Evolutionary conservation across 2,888 invertebrate species (phyloP), one percentile per base, ranked within the genome.

Genomic region (Lordiphosa fenestrarum): DNA sequence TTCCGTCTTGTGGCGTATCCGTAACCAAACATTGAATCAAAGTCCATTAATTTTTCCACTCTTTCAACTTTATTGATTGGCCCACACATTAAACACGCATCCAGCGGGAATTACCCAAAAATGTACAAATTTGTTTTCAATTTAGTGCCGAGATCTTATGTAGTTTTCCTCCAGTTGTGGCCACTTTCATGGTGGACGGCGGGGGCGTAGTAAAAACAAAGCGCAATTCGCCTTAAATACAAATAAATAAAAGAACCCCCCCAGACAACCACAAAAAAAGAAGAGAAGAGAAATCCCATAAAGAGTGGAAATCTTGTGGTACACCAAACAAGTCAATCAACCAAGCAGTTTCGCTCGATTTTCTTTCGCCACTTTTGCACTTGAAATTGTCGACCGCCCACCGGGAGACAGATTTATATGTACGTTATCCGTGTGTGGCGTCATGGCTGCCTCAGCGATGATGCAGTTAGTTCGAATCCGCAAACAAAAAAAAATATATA

Each of bases 141-240:
- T 53, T 54, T 60, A 55, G 19, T 55, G 54, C 44, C 30, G 3
- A 50, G 23, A 38, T 30, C 30, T 30, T 9, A 3, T n/a, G 13
- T 53, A 19, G 49, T 56, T 12, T 15, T 15, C 13, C 9, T 41
- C 59, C 23, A 41, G 21, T 12, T 40, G n/a, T 13, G 3, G 9
- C 3, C 23, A 44, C 42, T 53, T 52, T 52, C 15, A 9, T 35
- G 2, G 56, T 25, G 15, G 44, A 33, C 50, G 77, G 77, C 63
- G 66, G 68, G 61, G 64, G 73, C 41, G 53, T 52, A 6, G 39
- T 30, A 47, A 75, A 75, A 73, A 60, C 65, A 64, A 66, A 60
- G 65, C 77, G 77, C 72, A 81, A 60, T 72, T 74, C 65, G 39
- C 47, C 59, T 46, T 67, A 66, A 76, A 73, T 59, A 65, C 59